phyloP scores from a whole-genome alignment of 2,797 vertebrate genomes.

The Artibeus lituratus region DNA sequence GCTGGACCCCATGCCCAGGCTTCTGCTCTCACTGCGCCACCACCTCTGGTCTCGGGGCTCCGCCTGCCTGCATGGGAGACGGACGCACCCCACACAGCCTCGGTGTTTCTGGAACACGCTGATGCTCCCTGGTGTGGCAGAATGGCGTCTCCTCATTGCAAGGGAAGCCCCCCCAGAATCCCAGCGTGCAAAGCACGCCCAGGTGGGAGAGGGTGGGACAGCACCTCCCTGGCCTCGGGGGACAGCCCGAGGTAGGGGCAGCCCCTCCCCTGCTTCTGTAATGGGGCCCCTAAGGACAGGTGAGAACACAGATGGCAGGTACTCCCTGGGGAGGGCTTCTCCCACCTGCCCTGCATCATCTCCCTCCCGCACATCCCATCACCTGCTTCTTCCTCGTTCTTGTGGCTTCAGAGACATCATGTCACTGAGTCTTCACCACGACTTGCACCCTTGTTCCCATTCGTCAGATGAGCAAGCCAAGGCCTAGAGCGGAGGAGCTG shows the following conservation, averaged over 20 bases:
- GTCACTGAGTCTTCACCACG: not conserved
- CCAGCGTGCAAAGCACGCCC: not conserved
- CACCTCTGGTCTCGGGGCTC: not conserved
- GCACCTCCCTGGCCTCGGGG: not conserved
- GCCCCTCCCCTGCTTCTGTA: not conserved
- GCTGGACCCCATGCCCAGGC: no score
- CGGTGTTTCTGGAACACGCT: no score
- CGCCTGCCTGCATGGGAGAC: not conserved
- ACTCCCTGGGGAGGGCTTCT: not conserved
- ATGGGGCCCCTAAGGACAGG: not conserved
- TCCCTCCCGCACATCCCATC: not conserved
- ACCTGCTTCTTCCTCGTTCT: rapidly evolving
- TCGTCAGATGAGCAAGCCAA: not conserved
- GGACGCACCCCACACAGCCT: rapidly evolving
- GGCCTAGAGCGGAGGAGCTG: not conserved
- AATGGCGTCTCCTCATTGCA: not conserved
- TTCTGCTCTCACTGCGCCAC: not conserved
- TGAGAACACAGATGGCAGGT: not conserved
- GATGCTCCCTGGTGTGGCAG: not conserved
- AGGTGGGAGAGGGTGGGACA: not conserved
- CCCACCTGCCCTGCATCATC: rapidly evolving
- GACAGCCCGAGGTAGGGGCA: not conserved
- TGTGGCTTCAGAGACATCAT: not conserved
- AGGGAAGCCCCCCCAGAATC: not conserved
- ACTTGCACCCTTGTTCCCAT: not conserved